Evolutionary conservation across 2,113 vertebrate genomes (phyloP).

Genomic region (Cebus imitator): DNA sequence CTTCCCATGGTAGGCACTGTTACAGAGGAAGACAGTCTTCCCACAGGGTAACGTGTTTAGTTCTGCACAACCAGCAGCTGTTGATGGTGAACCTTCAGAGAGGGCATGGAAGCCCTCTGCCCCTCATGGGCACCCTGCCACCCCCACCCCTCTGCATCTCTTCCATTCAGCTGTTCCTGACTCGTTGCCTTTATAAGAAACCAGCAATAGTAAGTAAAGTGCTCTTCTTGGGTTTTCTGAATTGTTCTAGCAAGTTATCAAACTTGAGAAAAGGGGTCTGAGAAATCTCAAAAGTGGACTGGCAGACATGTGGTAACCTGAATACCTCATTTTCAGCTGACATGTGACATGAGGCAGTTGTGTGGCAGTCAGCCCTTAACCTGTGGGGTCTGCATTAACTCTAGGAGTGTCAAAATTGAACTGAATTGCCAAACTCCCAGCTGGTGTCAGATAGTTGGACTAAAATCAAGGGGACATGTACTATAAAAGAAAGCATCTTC

Average conservation of each 20-base stretch:
- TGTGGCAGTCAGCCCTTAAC: not conserved
- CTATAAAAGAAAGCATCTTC: not conserved
- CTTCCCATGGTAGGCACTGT: not conserved
- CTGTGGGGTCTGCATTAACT: not conserved
- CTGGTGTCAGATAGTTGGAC: not conserved
- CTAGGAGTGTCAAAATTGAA: not conserved
- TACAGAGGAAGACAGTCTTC: not conserved
- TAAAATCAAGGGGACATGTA: not conserved
- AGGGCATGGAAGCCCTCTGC: not conserved
- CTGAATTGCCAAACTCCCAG: not conserved
- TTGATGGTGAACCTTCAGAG: not conserved
- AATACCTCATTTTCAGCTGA: not conserved
- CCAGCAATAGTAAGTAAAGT: not conserved
- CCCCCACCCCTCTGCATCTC: not conserved
- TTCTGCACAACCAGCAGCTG: not conserved
- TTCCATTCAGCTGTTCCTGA: not conserved
- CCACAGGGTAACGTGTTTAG: not conserved
- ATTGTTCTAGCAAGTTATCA: not conserved
- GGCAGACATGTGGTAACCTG: not conserved
- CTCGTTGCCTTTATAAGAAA: not conserved
- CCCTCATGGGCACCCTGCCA: not conserved
- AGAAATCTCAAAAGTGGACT: not conserved
- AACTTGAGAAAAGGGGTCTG: not conserved
- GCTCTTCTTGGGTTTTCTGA: not conserved
- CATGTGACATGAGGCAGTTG: no score